Conservation (phyloP, 2,888 invertebrate species). For the Drosophila mulleri region DNA sequence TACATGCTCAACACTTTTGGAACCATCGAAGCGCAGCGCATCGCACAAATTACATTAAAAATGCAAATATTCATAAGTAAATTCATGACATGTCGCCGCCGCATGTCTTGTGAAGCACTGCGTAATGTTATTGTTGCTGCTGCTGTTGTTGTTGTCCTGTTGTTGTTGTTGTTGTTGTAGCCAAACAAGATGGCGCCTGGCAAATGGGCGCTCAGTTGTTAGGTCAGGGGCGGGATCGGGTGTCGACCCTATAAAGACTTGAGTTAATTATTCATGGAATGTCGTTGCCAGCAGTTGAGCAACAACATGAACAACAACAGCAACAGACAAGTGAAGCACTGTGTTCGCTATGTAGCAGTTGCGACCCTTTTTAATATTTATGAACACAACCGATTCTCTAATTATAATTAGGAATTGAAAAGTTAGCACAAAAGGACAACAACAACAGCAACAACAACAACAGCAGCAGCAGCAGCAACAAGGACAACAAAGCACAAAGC, state of each 20-base stretch:
- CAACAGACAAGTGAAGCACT: conserved; percentile 42
- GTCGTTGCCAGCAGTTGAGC: conserved; percentile 69
- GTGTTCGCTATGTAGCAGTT: conserved; percentile 39
- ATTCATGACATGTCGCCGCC: conserved; percentile 76
- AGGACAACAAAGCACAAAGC: conserved; percentile 46
- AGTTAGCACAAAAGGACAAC: conserved; percentile 78
- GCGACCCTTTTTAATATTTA: conserved; percentile 81
- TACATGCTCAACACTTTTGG: conserved; percentile 13
- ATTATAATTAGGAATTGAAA: conserved; percentile 84
- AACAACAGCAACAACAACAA: conserved; percentile 45
- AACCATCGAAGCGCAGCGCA: conserved; percentile 32
- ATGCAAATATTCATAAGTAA: conserved; percentile 78
- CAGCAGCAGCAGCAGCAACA: conserved; percentile 34
- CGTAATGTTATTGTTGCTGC: conserved; percentile 29
- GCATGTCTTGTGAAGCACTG: conserved; percentile 39
- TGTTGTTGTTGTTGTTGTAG: conserved; percentile 40
- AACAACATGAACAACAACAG: conserved; percentile 37
- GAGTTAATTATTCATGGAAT: conserved; percentile 80
- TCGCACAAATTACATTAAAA: conserved; percentile 78
- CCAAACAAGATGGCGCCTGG: conserved; percentile 74
- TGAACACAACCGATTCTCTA: conserved; percentile 82
- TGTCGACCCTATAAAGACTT: conserved; percentile 59
- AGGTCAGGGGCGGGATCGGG: conserved; percentile 3
- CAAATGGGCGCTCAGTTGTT: conserved; percentile 47
- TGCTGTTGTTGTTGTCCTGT: conserved; percentile 25